Base-by-base conservation (phyloP, 2,113 vertebrate genomes). In the Ameiurus melas region DNA sequence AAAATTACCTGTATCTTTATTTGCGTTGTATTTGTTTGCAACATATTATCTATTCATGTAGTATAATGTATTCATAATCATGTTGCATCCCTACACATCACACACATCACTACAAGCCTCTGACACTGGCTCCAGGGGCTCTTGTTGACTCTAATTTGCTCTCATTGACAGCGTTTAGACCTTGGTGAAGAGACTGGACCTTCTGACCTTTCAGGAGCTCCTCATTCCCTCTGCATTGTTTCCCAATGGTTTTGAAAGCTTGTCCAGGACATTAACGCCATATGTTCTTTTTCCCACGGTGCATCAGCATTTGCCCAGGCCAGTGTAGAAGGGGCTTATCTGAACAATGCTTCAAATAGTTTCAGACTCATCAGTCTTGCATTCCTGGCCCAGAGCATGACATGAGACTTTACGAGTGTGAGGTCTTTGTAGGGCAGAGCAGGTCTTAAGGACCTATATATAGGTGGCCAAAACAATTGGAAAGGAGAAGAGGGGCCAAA, bases 221-320 rank as follows among this genome's bases (percentile, higher is more conserved):
- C 77, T 78, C 88, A 89, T 91, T 89, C 83, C 81, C 71, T 27
- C 20, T 53, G 60, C 88, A 89, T 89, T 91, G 90, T 90, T 89
- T 87, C 73, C 68, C 86, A 68, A 39, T 82, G 87, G 80, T 88
- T 89, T 90, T 82, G 83, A 89, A 82, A 86, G 66, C 86, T 88
- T 88, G 89, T 86, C 85, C 93, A 89, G 89, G 84, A 91, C 12
- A 84, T 87, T 90, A 90, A 90, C 71, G 89, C 94, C 95, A 94
- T 95, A 94, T 95, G 95, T 95, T 95, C 94, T 94, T 94, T 95
- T 96, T 96, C 95, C 95, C 95, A 96, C 95, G 95, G 93, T 94
- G 92, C 86, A 90, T 88, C 89, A 93, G 64, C 90, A 91, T 88
- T 89, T 94, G 93, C 93, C 92, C 90, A 90, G 47, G 33, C 85